Percentiles rank a stretch among this genome's conserved stretches.
phyloP scores from a whole-genome alignment of 1,140 invertebrate genomes.

The Psix sp. region DNA sequence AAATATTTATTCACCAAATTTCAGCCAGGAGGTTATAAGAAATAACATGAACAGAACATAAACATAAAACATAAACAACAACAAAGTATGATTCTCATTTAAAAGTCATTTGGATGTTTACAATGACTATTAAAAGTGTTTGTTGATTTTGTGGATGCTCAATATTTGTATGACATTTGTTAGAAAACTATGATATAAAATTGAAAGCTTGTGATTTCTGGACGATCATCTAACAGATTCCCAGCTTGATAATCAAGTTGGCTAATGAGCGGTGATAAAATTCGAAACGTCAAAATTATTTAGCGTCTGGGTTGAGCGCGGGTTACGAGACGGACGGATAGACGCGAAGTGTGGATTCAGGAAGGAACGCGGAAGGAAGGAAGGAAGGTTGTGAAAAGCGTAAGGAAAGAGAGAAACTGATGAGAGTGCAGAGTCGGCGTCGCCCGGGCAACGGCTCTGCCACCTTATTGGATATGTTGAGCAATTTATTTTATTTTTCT shows the following conservation, averaged over 20 bases:
- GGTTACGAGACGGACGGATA: conserved; percentile 22
- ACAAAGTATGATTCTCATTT: too few species aligned
- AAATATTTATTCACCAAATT: conserved; percentile 15
- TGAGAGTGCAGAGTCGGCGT: conserved; percentile 71
- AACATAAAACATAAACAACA: too few species aligned
- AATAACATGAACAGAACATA: too few species aligned
- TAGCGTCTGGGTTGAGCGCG: not conserved
- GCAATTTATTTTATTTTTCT: conserved; percentile 78
- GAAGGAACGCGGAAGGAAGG: conserved; percentile 53
- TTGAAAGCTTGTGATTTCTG: too few species aligned
- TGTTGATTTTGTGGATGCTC: too few species aligned
- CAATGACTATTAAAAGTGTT: too few species aligned
- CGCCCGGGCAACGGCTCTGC: conserved; percentile 75
- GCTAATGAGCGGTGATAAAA: conserved; percentile 20
- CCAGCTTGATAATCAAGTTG: conserved; percentile 14
- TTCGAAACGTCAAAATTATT: conserved; percentile 20
- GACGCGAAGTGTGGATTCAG: conserved; percentile 30
- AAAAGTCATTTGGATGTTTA: too few species aligned
- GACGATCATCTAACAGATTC: conserved; percentile 3
- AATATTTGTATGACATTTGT: too few species aligned
- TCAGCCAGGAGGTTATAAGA: too few species aligned
- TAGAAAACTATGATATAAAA: too few species aligned
- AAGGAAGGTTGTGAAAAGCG: conserved; percentile 48
- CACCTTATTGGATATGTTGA: conserved; percentile 78
- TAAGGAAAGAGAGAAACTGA: conserved; percentile 60